Percentiles rank a stretch among this genome's conserved stretches.
phyloP scores from a whole-genome alignment of 2,888 invertebrate genomes.

The Panorpa germanica region DNA sequence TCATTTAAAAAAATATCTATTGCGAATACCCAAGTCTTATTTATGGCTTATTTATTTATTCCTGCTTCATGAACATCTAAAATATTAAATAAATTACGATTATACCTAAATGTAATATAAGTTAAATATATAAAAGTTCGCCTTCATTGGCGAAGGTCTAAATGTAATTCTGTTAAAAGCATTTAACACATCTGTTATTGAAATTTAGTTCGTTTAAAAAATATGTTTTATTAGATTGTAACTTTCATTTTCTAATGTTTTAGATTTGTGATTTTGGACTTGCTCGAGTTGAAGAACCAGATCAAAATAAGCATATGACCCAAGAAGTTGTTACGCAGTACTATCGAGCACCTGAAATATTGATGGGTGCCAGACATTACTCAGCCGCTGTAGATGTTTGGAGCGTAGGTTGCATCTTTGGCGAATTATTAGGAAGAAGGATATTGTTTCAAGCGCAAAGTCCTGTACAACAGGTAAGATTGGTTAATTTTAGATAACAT shows the following conservation, averaged over 20 bases:
- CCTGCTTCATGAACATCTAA: no score
- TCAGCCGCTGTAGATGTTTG: conserved; percentile 94
- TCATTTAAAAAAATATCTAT: conserved; percentile 4
- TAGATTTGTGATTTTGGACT: conserved; percentile 98
- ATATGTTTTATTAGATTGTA: neutral
- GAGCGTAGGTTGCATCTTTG: conserved; percentile 99
- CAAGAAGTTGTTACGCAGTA: conserved; percentile 99
- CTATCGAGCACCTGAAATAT: conserved; percentile 95
- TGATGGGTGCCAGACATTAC: conserved; percentile 98
- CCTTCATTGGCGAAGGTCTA: no score
- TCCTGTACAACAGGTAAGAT: conserved; percentile 77
- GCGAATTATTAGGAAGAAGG: conserved; percentile 84
- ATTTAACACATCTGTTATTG: no score
- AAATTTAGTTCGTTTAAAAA: conserved; percentile 6
- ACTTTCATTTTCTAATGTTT: conserved; percentile 12
- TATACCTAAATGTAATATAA: no score
- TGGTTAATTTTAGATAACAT: conserved; percentile 2
- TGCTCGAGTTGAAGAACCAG: conserved; percentile 93
- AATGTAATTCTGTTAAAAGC: no score
- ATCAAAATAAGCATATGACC: conserved; percentile 88
- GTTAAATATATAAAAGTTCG: no score
- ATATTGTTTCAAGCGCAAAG: conserved; percentile 97
- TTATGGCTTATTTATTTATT: no score
- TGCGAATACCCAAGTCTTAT: no score
- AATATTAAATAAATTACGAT: no score